These are phyloP conservation scores for Urocitellus parryii DNA, from an alignment of 2,113 vertebrate genomes.

Conservation along the genomic window DNA sequence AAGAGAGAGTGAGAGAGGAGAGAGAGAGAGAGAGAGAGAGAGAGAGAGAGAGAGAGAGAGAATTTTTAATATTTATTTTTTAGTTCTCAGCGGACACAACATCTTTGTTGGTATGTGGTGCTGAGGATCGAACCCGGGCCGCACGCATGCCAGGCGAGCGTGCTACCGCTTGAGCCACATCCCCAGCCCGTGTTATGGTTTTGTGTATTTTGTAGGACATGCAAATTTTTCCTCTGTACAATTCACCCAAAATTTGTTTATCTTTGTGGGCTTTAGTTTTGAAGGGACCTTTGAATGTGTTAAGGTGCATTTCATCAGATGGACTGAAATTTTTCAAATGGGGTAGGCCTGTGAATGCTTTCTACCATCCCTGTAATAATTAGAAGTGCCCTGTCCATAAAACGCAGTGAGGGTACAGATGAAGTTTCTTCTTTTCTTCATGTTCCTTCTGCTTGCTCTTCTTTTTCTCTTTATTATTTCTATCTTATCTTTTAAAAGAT, in stretches of 20 bases:
- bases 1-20: too few species aligned
- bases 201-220: neutral
- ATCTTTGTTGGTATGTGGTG: too few species aligned
- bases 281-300: neutral
- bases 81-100: too few species aligned
- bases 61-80: too few species aligned
- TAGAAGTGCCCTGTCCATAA: neutral
- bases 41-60: too few species aligned
- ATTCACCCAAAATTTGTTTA: constrained; percentile 12
- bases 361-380: neutral
- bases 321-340: neutral
- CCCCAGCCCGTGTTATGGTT: neutral
- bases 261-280: neutral
- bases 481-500: neutral
- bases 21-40: too few species aligned
- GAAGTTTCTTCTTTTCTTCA: neutral
- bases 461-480: neutral
- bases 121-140: too few species aligned
- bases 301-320: constrained; percentile 13
- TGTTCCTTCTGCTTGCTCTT: neutral
- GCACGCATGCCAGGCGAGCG: too few species aligned
- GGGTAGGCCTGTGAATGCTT: neutral
- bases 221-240: neutral
- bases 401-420: neutral
- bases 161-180: too few species aligned